phyloP scores from a whole-genome alignment of 2,888 invertebrate genomes.

The Acrocera orbiculus region DNA sequence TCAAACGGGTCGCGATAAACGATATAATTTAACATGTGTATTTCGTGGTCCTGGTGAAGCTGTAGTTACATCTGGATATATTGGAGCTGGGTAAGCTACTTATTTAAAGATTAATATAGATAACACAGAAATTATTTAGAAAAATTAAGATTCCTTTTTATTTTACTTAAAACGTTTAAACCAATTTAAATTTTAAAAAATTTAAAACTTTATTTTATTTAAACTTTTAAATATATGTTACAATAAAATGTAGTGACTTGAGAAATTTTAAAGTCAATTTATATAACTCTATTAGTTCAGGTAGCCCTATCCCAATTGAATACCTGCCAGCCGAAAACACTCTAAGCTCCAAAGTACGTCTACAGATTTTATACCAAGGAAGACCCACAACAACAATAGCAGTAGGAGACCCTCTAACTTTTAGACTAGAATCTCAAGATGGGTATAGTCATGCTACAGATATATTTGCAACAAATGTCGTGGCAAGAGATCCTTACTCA shows the following conservation, averaged over 20 bases:
- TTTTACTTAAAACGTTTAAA: too few species aligned
- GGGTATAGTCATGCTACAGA: constrained; percentile 77
- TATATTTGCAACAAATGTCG: constrained; percentile 84
- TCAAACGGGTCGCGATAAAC: constrained; percentile 75
- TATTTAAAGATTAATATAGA: not conserved
- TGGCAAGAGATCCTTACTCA: constrained; percentile 82
- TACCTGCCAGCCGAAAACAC: constrained; percentile 84
- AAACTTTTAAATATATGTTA: too few species aligned
- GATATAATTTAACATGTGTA: constrained; percentile 82
- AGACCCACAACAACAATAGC: constrained; percentile 84
- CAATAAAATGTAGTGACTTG: too few species aligned
- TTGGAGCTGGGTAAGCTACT: constrained; percentile 60
- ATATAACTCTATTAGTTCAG: constrained; percentile 49
- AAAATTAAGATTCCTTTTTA: not conserved
- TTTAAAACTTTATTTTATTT: not conserved
- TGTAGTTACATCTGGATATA: constrained; percentile 81
- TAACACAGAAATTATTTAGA: constrained; percentile 2
- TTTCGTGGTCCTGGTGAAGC: constrained; percentile 85
- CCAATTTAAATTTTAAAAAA: too few species aligned
- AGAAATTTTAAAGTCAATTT: too few species aligned
- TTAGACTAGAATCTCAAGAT: constrained; percentile 74
- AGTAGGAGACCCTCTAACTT: constrained; percentile 79
- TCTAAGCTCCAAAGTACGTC: constrained; percentile 68
- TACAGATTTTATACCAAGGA: constrained; percentile 72
- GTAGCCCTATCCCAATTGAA: constrained; percentile 83